A percentile compares a stretch with the other conserved stretches of the same genome.
Conservation (phyloP, 2,113 vertebrate species). For the Campylomormyrus tamandua region DNA sequence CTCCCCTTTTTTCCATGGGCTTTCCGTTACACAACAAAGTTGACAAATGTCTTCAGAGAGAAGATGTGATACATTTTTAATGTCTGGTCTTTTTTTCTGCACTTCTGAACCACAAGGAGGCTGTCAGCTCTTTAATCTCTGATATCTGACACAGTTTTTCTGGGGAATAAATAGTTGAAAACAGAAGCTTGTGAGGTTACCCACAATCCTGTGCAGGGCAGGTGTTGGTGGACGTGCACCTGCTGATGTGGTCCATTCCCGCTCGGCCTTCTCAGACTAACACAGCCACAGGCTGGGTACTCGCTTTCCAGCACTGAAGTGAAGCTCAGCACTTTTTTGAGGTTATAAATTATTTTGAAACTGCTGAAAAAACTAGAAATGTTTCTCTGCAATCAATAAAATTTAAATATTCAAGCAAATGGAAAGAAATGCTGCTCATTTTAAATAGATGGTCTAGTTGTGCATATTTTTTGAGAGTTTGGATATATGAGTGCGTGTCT, state of each 20-base stretch:
- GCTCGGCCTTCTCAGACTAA: background rate
- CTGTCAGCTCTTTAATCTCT: slow-evolving; percentile 9
- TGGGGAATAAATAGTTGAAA: background rate
- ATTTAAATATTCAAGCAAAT: slow-evolving; percentile 7
- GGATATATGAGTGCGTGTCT: background rate
- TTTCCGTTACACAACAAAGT: slow-evolving; percentile 14
- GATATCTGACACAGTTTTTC: slow-evolving; percentile 8
- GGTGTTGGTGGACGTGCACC: background rate
- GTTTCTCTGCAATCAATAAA: background rate
- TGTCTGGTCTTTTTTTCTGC: background rate
- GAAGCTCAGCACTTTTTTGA: background rate
- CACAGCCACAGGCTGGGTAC: background rate
- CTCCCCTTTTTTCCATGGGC: background rate
- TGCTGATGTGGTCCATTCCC: background rate
- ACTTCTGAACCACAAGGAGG: slow-evolving; percentile 11
- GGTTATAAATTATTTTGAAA: background rate
- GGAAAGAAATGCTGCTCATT: background rate
- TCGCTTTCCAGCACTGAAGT: background rate
- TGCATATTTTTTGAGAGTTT: background rate
- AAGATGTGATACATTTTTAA: slow-evolving; percentile 12
- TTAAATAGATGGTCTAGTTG: background rate
- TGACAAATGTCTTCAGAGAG: slow-evolving; percentile 4
- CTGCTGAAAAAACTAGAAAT: background rate
- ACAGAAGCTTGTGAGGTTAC: background rate
- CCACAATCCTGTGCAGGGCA: background rate